A percentile compares a stretch with the other conserved stretches of the same genome.
Evolutionary conservation across 2,888 invertebrate genomes (phyloP).

Genomic region (Molorchus minor): DNA sequence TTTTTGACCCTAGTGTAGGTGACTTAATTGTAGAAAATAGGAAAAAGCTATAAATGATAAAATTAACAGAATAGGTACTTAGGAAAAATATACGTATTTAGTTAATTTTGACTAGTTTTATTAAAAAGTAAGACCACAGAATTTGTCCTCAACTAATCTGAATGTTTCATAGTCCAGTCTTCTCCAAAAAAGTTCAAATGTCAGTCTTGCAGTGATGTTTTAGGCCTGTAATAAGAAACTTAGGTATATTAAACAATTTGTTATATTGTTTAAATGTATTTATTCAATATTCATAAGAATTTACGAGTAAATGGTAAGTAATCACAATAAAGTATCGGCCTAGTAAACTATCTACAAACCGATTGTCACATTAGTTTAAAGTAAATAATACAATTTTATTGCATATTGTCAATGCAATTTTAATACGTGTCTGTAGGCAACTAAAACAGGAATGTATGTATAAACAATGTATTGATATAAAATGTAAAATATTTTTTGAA

Average conservation of each 20-base stretch:
- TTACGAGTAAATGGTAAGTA: constrained; percentile 53
- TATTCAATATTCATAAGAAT: constrained; percentile 56
- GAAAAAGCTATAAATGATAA: constrained; percentile 2
- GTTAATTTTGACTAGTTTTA: constrained; percentile 36
- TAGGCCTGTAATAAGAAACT: constrained; percentile 62
- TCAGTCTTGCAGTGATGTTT: constrained; percentile 63
- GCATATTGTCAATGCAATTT: constrained; percentile 50
- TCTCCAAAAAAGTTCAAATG: constrained; percentile 64
- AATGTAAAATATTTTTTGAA: constrained; percentile 27
- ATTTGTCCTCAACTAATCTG: constrained; percentile 64
- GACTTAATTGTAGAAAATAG: background rate
- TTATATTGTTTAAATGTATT: constrained; percentile 54
- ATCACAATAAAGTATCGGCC: constrained; percentile 52
- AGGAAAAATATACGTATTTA: constrained; percentile 15
- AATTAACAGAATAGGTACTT: constrained; percentile 14
- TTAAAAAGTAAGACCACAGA: constrained; percentile 63
- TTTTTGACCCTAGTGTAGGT: constrained; percentile 7
- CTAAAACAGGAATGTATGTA: constrained; percentile 52
- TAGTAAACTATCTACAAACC: constrained; percentile 49
- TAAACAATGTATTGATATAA: constrained; percentile 45
- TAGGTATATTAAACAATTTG: constrained; percentile 59
- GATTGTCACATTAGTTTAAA: constrained; percentile 52
- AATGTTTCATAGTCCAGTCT: constrained; percentile 62
- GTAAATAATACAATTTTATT: constrained; percentile 43
- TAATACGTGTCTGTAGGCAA: constrained; percentile 51